Percentiles rank a stretch among this genome's conserved stretches.
Conservation (phyloP, 1,140 invertebrate genomes). For the Phthorimaea operculella region DNA sequence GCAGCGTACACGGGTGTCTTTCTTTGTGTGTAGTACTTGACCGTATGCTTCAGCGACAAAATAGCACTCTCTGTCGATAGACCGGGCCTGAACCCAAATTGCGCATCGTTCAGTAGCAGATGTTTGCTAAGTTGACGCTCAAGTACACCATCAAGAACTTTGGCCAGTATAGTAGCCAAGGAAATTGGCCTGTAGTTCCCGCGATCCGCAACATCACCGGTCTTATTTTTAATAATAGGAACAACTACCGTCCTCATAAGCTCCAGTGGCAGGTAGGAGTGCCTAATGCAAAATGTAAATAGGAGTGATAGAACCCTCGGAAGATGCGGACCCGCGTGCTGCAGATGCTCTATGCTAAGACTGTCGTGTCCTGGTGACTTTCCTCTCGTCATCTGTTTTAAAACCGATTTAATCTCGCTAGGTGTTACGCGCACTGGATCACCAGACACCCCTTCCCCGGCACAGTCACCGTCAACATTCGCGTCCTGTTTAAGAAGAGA, state of each 20-base stretch:
- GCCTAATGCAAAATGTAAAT: slow-evolving; percentile 4
- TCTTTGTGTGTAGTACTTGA: slow-evolving; percentile 4
- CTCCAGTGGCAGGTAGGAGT: slow-evolving; percentile 2
- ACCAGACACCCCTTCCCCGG: background rate
- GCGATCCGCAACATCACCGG: background rate
- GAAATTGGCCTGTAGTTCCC: slow-evolving; percentile 3
- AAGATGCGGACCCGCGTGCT: background rate
- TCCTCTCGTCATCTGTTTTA: background rate
- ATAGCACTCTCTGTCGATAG: slow-evolving; percentile 8
- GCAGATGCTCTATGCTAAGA: slow-evolving; percentile 4
- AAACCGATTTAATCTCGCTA: background rate
- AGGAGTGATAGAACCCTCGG: background rate
- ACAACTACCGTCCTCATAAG: background rate
- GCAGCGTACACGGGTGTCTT: background rate
- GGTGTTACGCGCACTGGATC: background rate
- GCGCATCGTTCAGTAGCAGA: background rate
- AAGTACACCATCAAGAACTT: slow-evolving; percentile 5
- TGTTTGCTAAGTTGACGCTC: background rate
- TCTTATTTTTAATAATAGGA: slow-evolving; percentile 6
- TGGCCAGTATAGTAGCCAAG: background rate
- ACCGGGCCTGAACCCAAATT: slow-evolving; percentile 7
- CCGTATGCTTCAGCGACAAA: slow-evolving; percentile 2
- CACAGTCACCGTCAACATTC: background rate
- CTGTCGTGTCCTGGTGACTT: slow-evolving; percentile 4
- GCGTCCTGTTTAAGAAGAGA: background rate